Base-by-base conservation (phyloP, 2,113 vertebrate genomes). In the Poicephalus meyeri region DNA sequence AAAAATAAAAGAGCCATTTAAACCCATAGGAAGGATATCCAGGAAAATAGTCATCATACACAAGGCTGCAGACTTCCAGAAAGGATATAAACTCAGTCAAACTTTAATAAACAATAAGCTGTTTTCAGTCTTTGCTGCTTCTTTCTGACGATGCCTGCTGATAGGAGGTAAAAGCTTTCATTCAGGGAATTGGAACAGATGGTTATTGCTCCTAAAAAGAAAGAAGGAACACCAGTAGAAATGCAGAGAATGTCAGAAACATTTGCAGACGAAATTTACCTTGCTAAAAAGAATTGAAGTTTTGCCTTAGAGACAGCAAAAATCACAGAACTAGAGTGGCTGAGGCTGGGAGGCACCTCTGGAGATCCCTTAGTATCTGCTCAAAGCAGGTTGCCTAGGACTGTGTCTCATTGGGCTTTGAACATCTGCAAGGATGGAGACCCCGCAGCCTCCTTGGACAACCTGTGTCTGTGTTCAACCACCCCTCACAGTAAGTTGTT, bases 61-160 rank as follows among this genome's bases (percentile, higher is more conserved):
- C 68, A 80, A 53, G 68, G 35, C 76, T 88, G 58, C 68, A 96
- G 60, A 78, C 35, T 86, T 93, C 69, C 80, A 90, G 68, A 94
- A 90, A 94, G 64, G 60, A 74, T 88, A 91, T 89, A 89, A 91
- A 88, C 69, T 86, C 68, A 90, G 71, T 88, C 64, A 95, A 88
- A 94, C 76, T 80, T 86, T 80, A 91, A 82, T 88, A 93, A 96
- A 96, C 81, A 95, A 88, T 66, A 58, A 66, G 50, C 71, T 78
- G 37, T 55, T 93, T 93, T 73, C 79, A 71, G 82, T 24, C 68
- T 78, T 80, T 83, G 47, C 60, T 93, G 13, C 56, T 81, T 88
- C 55, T 91, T 94, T 88, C 58, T 41, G 94, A 39, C 28, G 39
- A 66, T 70, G 33, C 41, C 28, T 91, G 46, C 63, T 80, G 71